Evolutionary conservation across 2,113 vertebrate species (phyloP), one percentile per base, ranked within the genome.

Genomic region (Anguilla rostrata): DNA sequence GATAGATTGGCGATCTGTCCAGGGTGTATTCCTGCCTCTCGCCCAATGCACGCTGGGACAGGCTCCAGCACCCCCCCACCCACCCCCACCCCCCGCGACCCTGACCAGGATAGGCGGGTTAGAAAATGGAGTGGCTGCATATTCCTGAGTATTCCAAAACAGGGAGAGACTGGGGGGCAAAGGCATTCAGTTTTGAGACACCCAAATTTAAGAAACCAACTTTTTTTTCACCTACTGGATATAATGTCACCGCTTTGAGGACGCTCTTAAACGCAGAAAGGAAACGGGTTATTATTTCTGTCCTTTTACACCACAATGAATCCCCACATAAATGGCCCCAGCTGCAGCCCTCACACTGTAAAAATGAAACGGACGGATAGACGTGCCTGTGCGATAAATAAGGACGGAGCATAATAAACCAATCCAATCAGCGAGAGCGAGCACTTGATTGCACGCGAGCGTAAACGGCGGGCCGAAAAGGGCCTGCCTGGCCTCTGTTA

Each of bases 381-480:
- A 26, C 60, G n/a, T n/a, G 11, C 34, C 34, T 75, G 12, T 75
- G 71, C 2, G 71, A 75, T 75, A 75, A 75, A 75, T 75, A 75
- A 75, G 11, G 71, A 34, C 71, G 34, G 71, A 75, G n/a, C n/a
- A 75, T 75, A 75, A 75, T 75, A 75, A 75, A 75, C 71, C 71
- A 75, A 75, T 75, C 71, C 71, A 75, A 75, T 75, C 71, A 75
- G 71, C 34, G 71, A 34, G 71, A 75, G 71, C 71, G 26, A 75
- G 29, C 71, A 75, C 71, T 75, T 75, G 71, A 75, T 75, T 75
- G 71, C n/a, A 26, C 29, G n/a, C n/a, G 34, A 75, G 34, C 71
- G 34, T 75, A 75, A 75, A 75, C 34, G 71, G 2, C 71, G 12
- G n/a, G 71, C 71, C 34, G 34, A 75, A 75, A 34, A 75, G 71